Base-by-base conservation (phyloP, 2,888 invertebrate species). In the Thereva nobilitata region DNA sequence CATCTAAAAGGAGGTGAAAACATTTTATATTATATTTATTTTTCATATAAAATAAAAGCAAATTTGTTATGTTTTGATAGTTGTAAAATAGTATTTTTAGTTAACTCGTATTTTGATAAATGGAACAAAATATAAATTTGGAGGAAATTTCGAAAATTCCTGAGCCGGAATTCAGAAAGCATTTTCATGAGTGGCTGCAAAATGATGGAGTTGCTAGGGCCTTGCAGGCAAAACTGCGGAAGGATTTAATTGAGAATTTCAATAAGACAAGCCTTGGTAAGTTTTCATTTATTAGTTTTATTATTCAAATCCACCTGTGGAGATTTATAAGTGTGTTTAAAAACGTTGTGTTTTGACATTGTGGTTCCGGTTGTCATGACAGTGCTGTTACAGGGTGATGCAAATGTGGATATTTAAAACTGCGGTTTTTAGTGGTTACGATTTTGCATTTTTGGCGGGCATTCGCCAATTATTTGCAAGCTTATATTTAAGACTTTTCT, bases 171-270 rank as follows among this genome's bases (percentile, higher is more conserved):
- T 80, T 81, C 47, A 77, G 77, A 57, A 68, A 73, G n/a, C 74
- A 77, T 64, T 77, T 81, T 53, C 74, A 76, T 3, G 72, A 77
- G 9, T 81, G 81, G 81, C 75, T 80, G 72, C 73, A 76, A 50
- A 72, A 77, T 9, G 77, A 79, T 68, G 78, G 77, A 64, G 72
- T 80, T 2, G 78, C 79, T 4, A 74, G 74, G 5, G 73, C 75
- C 3, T 66, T 80, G 66, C 78, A 79, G 64, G 75, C 78, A 1
- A 78, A 79, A 66, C 66, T 81, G 34, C 75, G 81, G 1, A 74
- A 73, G 67, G 77, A 80, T 67, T 72, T 81, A 2, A 77, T 80
- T 40, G 72, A 72, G 3, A 76, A 74, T 41, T 81, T 80, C 38
- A 79, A 78, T 42, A 76, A 75, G 70, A 80, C 79, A 1, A 68